Base-by-base conservation (phyloP, 1,140 invertebrate genomes). In the Melanaphis sacchari region DNA sequence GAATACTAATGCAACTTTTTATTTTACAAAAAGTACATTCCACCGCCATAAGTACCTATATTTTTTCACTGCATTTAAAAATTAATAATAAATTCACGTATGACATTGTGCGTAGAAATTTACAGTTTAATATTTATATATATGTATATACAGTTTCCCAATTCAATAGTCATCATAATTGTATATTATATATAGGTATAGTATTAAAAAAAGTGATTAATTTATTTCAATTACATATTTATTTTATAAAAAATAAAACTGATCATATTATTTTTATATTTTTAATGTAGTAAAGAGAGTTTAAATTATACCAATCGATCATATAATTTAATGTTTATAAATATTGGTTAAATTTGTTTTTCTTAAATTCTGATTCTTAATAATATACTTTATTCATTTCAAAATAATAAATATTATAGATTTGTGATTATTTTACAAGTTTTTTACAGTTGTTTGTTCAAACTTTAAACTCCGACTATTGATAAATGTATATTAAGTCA, bases 71-170 rank as follows among this genome's bases (percentile, higher is more conserved):
- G 18, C 46, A 49, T 49, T 49, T 49, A 18, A 49, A 49, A 26
- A 89, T 89, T 54, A 89, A 89, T 54, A 89, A 40, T 54, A 26
- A 52, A 54, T 54, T 54, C 88, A n/a, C 15, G 88, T 26, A 8
- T 54, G 4, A n/a, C 11, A 40, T 40, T 41, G 31, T 49, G 41
- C 9, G 31, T 24, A 41, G 87, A 49, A 38, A 49, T 88, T 36
- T 4, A 36, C n/a, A 24, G 9, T 85, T 41, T 43, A 40, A 26
- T 76, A 76, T 76, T 76, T n/a, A n/a, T n/a, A n/a, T n/a, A n/a
- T n/a, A n/a, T n/a, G n/a, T n/a, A n/a, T n/a, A n/a, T n/a, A n/a
- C n/a, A n/a, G n/a, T n/a, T 76, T n/a, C 11, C 31, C n/a, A 15
- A 59, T 59, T 59, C 26, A 15, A 59, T 31, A n/a, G n/a, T 66